phyloP scores from a whole-genome alignment of 2,797 vertebrate species.

The Phalloptychus januarius region DNA sequence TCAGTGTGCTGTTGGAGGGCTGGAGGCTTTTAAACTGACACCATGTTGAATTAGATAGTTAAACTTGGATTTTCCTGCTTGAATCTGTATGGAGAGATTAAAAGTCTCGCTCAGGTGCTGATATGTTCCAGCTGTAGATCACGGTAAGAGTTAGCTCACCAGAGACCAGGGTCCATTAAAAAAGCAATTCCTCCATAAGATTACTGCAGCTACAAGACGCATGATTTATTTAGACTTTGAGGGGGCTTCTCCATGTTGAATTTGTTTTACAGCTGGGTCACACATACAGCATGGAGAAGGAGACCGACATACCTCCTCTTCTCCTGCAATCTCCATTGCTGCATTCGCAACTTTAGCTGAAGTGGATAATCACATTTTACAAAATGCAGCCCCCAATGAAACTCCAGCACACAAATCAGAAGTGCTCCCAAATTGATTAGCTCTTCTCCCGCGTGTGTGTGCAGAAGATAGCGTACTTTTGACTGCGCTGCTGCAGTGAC shows the following conservation, averaged over 20 bases:
- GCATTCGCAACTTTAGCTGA: constrained; percentile 52
- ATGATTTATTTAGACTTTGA: constrained; percentile 45
- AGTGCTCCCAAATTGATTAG: constrained; percentile 11
- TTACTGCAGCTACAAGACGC: constrained; percentile 34
- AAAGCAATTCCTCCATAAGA: constrained; percentile 54
- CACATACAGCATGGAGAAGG: constrained; percentile 31
- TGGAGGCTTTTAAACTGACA: constrained; percentile 15
- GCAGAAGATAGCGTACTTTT: constrained; percentile 7
- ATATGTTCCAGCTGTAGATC: constrained; percentile 51
- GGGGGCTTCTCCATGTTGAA: constrained; percentile 29
- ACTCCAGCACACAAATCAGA: constrained; percentile 13
- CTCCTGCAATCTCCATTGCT: constrained; percentile 35
- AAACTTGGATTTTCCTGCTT: constrained; percentile 21
- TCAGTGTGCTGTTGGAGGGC: constrained; percentile 11
- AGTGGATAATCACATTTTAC: constrained; percentile 36
- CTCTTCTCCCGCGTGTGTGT: constrained; percentile 22
- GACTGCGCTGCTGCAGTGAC: constrained; percentile 3
- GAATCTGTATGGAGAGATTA: constrained; percentile 25
- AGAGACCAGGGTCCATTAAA: constrained; percentile 52
- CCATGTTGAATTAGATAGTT: constrained; percentile 13
- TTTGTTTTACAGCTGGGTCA: constrained; percentile 57
- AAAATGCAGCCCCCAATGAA: constrained; percentile 34
- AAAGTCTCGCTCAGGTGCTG: constrained; percentile 29
- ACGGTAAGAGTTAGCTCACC: constrained; percentile 44
- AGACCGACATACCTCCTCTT: constrained; percentile 35